Conservation (phyloP, 2,113 vertebrate genomes). For the Tachuris rubrigastra region DNA sequence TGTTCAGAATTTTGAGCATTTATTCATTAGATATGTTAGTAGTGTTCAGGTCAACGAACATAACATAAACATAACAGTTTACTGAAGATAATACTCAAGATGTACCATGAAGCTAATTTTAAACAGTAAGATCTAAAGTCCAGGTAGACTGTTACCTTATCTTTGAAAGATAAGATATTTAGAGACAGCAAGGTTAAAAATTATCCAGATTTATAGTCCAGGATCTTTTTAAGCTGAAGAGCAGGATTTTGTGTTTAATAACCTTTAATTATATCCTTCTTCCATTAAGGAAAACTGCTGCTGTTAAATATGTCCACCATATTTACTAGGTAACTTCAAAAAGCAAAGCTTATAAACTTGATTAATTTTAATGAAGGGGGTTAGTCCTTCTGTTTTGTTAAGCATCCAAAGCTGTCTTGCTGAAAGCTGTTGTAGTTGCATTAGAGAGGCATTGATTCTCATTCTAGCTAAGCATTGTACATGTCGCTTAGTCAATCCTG, state of each 20-base stretch:
- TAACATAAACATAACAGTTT: background rate
- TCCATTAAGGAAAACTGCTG: background rate
- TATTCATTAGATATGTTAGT: background rate
- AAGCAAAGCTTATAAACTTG: background rate
- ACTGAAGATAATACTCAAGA: background rate
- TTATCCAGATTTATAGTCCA: background rate
- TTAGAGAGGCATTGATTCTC: background rate
- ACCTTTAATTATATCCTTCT: background rate
- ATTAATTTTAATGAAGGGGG: background rate
- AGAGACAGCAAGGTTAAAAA: slow-evolving; percentile 16
- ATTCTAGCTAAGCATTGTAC: background rate
- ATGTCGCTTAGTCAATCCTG: background rate
- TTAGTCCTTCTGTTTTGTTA: background rate
- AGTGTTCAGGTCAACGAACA: background rate
- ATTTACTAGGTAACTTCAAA: background rate
- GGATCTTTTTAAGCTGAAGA: background rate
- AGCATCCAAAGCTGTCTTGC: background rate
- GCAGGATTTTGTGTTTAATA: background rate
- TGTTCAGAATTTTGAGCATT: background rate
- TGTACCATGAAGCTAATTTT: background rate
- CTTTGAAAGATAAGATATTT: background rate
- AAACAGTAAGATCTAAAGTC: background rate
- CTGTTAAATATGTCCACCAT: background rate
- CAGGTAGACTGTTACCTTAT: accelerated
- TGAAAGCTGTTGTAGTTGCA: background rate